Evolutionary conservation across 2,797 vertebrate species (phyloP).

Genomic region (Telmatherina bonti): DNA sequence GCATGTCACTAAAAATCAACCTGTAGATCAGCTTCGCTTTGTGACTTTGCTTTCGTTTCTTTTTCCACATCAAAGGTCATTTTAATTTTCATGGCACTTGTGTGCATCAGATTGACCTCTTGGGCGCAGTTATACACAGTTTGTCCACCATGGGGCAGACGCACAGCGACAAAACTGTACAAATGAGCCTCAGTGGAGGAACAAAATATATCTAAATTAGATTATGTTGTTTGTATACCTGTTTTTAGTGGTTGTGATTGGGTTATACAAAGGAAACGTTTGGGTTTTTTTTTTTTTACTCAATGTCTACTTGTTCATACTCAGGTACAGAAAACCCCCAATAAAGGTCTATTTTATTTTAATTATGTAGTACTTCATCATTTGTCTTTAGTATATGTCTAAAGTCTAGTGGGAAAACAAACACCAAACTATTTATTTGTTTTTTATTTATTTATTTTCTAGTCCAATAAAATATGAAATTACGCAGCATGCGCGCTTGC

Average conservation of each 20-base stretch:
- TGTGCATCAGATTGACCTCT: background rate
- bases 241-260: background rate
- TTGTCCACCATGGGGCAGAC: conserved; percentile 61
- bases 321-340: background rate
- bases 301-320: background rate
- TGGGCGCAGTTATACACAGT: background rate
- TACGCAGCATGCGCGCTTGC: conserved; percentile 66
- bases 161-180: conserved; percentile 14
- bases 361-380: background rate
- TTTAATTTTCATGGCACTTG: background rate
- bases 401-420: conserved; percentile 17
- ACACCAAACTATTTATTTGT: conserved; percentile 32
- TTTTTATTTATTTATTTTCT: background rate
- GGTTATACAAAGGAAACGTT: background rate
- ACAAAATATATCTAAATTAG: conserved; percentile 7
- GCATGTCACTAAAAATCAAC: background rate
- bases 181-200: too few relatives aligned
- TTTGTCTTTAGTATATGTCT: background rate
- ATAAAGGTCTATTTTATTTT: conserved; percentile 2
- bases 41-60: background rate
- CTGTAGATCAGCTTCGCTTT: background rate
- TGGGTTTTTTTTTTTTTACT: background rate
- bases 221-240: background rate
- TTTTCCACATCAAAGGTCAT: background rate
- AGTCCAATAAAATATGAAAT: conserved; percentile 64